Conservation (phyloP, 2,888 invertebrate species). For the Unio pictorum region DNA sequence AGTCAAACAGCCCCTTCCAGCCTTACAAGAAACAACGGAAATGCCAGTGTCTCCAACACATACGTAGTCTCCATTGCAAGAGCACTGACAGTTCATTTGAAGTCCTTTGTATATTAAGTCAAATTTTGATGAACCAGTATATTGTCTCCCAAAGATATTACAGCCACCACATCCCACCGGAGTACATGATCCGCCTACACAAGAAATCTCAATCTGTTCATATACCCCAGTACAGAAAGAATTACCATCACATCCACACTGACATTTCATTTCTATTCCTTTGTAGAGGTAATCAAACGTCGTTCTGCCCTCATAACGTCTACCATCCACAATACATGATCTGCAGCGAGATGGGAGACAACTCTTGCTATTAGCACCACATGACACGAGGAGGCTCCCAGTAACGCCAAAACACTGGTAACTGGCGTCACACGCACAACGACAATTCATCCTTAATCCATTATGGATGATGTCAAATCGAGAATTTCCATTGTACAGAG, state of each 20-base stretch:
- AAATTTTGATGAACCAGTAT: conserved; percentile 21
- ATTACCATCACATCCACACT: conserved; percentile 40
- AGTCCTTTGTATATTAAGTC: conserved; percentile 20
- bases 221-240: conserved; percentile 33
- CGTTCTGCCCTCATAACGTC: conserved; percentile 8
- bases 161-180: conserved; percentile 25
- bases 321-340: conserved; percentile 12
- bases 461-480: conserved; percentile 19
- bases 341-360: conserved; percentile 20
- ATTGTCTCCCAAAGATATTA: conserved; percentile 18
- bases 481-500: conserved; percentile 11
- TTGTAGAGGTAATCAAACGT: conserved; percentile 27
- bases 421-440: conserved; percentile 28
- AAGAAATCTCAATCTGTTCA: conserved; percentile 27
- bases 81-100: conserved; percentile 22
- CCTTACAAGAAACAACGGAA: conserved; percentile 12
- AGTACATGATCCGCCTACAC: conserved; percentile 24
- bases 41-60: conserved; percentile 17
- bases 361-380: conserved; percentile 20
- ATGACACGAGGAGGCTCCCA: conserved; percentile 18
- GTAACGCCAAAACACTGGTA: conserved; percentile 21
- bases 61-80: conserved; percentile 23
- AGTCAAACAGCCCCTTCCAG: conserved; percentile 26
- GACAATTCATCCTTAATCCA: conserved; percentile 24
- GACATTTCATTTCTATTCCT: conserved; percentile 31